Percentiles rank a stretch among this genome's conserved stretches.
These are phyloP conservation scores for Platyscapa corneri DNA, from an alignment of 1,140 invertebrate genomes.

Conservation along the genomic window DNA sequence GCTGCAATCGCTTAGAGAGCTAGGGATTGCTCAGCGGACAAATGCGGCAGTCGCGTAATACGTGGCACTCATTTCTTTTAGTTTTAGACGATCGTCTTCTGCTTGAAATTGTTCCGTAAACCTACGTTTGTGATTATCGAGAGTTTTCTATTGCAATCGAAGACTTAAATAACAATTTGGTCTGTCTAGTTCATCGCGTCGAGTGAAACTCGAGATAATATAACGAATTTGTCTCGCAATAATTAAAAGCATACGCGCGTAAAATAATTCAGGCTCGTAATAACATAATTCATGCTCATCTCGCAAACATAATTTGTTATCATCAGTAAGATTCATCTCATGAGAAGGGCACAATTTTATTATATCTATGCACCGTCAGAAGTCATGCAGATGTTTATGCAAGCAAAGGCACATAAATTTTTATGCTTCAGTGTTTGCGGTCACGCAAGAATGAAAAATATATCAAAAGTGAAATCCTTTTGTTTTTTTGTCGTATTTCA, in stretches of 20 bases:
- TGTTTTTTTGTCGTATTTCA: neutral
- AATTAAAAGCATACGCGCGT: no score
- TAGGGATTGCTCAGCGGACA: neutral
- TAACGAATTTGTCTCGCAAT: no score
- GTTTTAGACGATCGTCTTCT: no score
- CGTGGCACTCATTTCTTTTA: neutral
- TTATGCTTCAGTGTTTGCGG: neutral
- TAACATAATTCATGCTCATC: neutral
- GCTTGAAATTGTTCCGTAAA: no score
- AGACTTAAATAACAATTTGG: no score
- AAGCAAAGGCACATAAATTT: conserved; percentile 1
- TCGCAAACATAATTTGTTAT: neutral
- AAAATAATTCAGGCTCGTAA: neutral
- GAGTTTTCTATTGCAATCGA: no score
- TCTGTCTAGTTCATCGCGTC: no score
- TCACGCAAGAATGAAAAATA: conserved; percentile 8
- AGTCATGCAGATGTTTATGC: conserved; percentile 2
- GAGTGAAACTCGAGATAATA: no score
- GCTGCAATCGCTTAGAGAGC: neutral
- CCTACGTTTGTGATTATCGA: no score
- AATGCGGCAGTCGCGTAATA: neutral
- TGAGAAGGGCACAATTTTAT: neutral
- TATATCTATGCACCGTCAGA: neutral
- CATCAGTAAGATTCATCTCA: neutral
- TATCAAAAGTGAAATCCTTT: conserved; percentile 6